phyloP scores from a whole-genome alignment of 2,888 invertebrate genomes.

The Nematopogon swammerdamellus region DNA sequence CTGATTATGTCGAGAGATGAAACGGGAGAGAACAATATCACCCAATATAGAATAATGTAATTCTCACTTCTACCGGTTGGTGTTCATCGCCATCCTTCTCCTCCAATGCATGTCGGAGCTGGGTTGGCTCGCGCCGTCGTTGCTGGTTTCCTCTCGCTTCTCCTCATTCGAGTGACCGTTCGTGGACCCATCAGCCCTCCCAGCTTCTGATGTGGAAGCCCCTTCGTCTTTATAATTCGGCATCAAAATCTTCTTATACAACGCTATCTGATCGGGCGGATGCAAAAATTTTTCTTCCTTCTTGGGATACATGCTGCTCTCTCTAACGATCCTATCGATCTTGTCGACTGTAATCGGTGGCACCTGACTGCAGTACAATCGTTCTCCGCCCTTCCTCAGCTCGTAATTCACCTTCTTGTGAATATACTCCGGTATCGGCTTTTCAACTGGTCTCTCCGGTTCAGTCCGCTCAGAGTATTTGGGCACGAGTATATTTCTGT shows the following conservation, averaged over 20 bases:
- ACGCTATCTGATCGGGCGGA: constrained; percentile 36
- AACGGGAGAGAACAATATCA: too few relatives aligned
- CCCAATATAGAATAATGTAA: too few relatives aligned
- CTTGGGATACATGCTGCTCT: not conserved
- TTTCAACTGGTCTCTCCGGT: constrained; percentile 20
- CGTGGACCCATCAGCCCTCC: not conserved
- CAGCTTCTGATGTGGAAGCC: not conserved
- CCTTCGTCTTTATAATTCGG: constrained; percentile 7
- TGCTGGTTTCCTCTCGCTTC: not conserved
- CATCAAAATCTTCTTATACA: constrained; percentile 41
- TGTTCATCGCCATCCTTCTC: constrained; percentile 7
- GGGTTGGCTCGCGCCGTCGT: not conserved
- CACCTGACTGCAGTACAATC: constrained; percentile 19
- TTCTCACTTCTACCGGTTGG: not conserved
- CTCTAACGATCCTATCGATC: constrained; percentile 14
- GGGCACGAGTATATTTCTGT: constrained; percentile 6
- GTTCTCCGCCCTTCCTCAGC: constrained; percentile 21
- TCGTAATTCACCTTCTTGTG: constrained; percentile 46
- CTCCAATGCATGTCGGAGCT: constrained; percentile 10
- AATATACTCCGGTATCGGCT: constrained; percentile 31
- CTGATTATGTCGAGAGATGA: too few relatives aligned
- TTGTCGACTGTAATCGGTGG: constrained; percentile 42
- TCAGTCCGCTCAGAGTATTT: not conserved
- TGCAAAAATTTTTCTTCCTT: not conserved
- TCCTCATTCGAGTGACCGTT: too few relatives aligned